Evolutionary conservation across 2,797 vertebrate species (phyloP).

Genomic region (Gobio occitaniae): DNA sequence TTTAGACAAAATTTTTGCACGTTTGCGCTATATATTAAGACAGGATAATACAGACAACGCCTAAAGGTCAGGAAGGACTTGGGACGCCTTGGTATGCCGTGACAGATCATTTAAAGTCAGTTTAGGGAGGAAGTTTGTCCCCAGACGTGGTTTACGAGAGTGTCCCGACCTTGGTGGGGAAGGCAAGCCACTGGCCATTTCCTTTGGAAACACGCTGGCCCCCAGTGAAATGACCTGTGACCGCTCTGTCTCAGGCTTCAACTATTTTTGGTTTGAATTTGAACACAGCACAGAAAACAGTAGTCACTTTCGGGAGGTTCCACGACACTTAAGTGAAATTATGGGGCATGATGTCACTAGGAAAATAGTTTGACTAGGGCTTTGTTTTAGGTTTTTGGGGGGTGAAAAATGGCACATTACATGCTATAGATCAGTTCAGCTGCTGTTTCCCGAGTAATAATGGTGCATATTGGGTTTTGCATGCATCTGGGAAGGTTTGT

Average conservation of each 20-base stretch:
- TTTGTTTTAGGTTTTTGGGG: conserved; percentile 24
- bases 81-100: conserved; percentile 29
- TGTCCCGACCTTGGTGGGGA: conserved; percentile 28
- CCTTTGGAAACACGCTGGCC: conserved; percentile 12
- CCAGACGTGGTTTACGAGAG: conserved; percentile 32
- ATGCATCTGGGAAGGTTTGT: not conserved
- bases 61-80: conserved; percentile 58
- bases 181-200: conserved; percentile 33
- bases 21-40: conserved; percentile 10
- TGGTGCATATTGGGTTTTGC: not conserved
- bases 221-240: conserved; percentile 32
- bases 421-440: not conserved
- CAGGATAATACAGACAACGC: conserved; percentile 18
- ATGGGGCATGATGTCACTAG: conserved; percentile 18
- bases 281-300: not conserved
- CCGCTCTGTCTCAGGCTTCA: not conserved
- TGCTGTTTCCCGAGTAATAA: not conserved
- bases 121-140: conserved; percentile 25
- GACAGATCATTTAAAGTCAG: conserved; percentile 39
- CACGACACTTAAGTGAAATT: not conserved
- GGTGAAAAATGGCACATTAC: not conserved
- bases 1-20: not conserved
- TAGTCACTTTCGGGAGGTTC: conserved; percentile 1
- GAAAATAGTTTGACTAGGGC: conserved; percentile 27
- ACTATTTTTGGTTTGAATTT: conserved; percentile 39